These are phyloP conservation scores for Campopleginae sp. DNA, from an alignment of 2,888 invertebrate species.

Conservation along the genomic window DNA sequence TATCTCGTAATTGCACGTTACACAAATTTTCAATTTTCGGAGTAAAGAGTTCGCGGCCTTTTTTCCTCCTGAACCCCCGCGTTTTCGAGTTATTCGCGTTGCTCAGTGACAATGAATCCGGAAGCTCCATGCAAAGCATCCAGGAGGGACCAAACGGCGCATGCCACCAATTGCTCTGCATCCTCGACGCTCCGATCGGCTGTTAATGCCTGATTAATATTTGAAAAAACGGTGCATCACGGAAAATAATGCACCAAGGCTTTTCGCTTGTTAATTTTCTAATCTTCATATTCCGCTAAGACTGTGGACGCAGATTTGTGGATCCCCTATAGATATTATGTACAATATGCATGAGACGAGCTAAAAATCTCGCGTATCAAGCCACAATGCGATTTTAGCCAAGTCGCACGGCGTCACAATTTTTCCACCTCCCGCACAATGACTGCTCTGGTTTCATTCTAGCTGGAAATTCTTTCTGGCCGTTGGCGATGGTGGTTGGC, in stretches of 20 bases:
- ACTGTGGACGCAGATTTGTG: not conserved
- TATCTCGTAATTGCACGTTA: not conserved
- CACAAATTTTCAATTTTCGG: not conserved
- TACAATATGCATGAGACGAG: not conserved
- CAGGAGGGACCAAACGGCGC: not conserved
- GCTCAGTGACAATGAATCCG: not conserved
- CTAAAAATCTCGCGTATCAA: conserved; percentile 42
- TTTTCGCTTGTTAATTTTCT: not conserved
- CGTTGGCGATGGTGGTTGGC: conserved; percentile 12
- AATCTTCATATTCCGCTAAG: not conserved
- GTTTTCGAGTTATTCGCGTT: not conserved
- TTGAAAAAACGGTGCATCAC: not conserved
- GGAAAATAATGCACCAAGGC: not conserved
- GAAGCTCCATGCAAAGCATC: not conserved
- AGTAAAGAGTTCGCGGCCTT: not conserved
- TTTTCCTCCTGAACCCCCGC: not conserved
- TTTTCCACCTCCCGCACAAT: conserved; percentile 20
- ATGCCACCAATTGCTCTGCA: not conserved
- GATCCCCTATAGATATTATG: conserved; percentile 2
- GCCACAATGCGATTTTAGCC: conserved; percentile 50
- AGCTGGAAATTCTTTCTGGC: conserved; percentile 36
- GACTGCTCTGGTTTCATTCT: conserved; percentile 13
- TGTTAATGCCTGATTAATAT: not conserved
- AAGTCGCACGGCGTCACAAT: conserved; percentile 22
- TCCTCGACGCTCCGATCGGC: not conserved